Evolutionary conservation across 2,888 invertebrate species (phyloP).

Genomic region (Lasioglossum morio): DNA sequence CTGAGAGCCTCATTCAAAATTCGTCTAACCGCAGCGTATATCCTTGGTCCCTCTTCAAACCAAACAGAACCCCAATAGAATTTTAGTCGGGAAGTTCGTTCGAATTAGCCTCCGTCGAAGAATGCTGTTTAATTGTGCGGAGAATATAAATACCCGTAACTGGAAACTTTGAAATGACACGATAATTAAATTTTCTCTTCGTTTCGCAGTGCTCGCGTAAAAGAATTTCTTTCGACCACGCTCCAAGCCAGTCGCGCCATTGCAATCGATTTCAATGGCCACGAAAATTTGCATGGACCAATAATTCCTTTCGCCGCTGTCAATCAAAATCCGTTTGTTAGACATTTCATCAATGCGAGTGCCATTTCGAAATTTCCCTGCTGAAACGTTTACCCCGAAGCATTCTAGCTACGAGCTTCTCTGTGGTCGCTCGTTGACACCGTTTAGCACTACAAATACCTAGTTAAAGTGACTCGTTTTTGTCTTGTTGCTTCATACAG

Average conservation of each 20-base stretch:
- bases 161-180: conserved; percentile 7
- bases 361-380: background rate
- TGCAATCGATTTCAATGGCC: background rate
- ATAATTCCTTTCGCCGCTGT: background rate
- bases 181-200: conserved; percentile 5
- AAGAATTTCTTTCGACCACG: background rate
- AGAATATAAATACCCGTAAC: background rate
- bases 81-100: background rate
- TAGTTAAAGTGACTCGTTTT: background rate
- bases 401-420: background rate
- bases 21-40: background rate
- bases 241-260: background rate
- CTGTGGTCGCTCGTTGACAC: background rate
- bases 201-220: background rate
- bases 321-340: background rate
- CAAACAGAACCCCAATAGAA: background rate
- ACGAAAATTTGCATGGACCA: background rate
- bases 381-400: background rate
- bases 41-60: background rate
- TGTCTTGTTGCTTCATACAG: too few species aligned
- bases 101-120: conserved; percentile 4
- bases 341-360: background rate
- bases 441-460: background rate
- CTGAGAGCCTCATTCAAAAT: conserved; percentile 17
- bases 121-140: conserved; percentile 31